phyloP scores from a whole-genome alignment of 2,797 vertebrate species.

The Lemur catta region DNA sequence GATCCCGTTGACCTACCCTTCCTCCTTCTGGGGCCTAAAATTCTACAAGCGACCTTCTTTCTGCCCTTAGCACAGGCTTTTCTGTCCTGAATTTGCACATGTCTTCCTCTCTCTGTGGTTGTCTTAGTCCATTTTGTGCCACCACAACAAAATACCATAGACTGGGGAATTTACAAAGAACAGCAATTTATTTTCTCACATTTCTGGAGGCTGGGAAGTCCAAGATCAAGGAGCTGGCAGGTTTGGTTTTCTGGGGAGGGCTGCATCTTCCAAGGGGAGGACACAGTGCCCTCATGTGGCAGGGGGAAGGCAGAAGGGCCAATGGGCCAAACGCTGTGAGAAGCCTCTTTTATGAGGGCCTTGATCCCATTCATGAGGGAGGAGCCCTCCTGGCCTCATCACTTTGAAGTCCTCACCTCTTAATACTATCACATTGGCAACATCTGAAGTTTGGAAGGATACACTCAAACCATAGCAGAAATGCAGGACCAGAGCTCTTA shows the following conservation, averaged over 20 bases:
- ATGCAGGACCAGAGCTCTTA: neutral
- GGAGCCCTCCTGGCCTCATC: neutral
- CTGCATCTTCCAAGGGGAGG: neutral
- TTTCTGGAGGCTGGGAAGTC: neutral
- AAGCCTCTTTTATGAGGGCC: neutral
- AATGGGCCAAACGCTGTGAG: accelerated
- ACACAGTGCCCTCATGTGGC: neutral
- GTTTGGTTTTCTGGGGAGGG: neutral
- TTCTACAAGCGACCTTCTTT: neutral
- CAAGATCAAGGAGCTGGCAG: neutral
- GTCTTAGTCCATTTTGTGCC: neutral
- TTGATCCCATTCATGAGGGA: neutral
- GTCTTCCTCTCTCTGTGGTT: neutral
- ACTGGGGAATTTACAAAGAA: neutral
- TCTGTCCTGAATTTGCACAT: neutral
- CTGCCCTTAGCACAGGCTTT: neutral
- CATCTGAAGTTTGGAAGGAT: neutral
- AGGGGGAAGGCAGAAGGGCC: neutral
- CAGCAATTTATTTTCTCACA: neutral
- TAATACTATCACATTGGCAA: neutral
- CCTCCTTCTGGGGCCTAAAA: neutral
- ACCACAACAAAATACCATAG: neutral
- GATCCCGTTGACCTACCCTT: neutral
- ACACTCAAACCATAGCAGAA: too few relatives aligned
- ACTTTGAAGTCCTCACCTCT: neutral